phyloP scores from a whole-genome alignment of 2,888 invertebrate species.

The Nipponacmea schrenckii region DNA sequence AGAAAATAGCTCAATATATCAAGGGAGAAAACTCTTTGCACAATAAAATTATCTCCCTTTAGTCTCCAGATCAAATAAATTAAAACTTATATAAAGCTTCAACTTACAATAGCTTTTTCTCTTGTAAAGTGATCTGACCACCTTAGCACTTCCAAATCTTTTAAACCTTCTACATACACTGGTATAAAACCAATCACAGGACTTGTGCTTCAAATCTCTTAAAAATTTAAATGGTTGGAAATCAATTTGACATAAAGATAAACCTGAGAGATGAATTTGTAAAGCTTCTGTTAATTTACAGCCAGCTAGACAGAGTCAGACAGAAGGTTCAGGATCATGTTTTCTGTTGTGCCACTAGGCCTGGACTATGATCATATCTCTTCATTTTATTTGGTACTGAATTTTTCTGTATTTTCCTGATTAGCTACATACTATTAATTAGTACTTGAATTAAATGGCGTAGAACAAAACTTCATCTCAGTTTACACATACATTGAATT shows the following conservation, averaged over 20 bases:
- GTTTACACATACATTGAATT: too few species aligned
- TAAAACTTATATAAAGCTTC: neutral
- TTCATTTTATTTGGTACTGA: too few species aligned
- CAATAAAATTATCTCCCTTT: neutral
- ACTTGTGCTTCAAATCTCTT: slow-evolving; percentile 55
- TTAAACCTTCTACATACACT: slow-evolving; percentile 56
- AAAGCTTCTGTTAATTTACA: too few species aligned
- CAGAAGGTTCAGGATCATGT: too few species aligned
- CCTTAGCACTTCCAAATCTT: slow-evolving; percentile 65
- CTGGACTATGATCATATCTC: too few species aligned
- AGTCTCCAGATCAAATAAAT: neutral
- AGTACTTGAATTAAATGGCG: too few species aligned
- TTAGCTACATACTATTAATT: too few species aligned
- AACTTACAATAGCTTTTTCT: slow-evolving; percentile 30
- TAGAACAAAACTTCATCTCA: too few species aligned
- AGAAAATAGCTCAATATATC: neutral
- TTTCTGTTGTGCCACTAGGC: too few species aligned
- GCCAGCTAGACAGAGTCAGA: too few species aligned
- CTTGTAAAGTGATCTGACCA: slow-evolving; percentile 59
- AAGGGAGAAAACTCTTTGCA: neutral
- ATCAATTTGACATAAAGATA: neutral
- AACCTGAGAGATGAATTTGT: too few species aligned
- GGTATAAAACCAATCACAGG: slow-evolving; percentile 63
- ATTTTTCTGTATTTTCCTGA: too few species aligned
- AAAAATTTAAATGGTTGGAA: slow-evolving; percentile 23